Conservation (phyloP, 2,888 invertebrate genomes). For the Amphimallon solstitiale region DNA sequence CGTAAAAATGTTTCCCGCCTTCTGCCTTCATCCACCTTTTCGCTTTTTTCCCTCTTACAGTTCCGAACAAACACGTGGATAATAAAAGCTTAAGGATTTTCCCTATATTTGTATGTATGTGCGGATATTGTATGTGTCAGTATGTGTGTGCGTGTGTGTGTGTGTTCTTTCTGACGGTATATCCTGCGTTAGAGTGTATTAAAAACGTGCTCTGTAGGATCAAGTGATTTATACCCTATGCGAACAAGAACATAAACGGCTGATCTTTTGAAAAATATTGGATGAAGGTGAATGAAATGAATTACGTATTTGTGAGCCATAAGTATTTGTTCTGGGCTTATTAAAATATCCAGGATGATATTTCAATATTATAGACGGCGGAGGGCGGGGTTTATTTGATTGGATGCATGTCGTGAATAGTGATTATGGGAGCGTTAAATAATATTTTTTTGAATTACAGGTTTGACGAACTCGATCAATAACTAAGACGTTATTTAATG, state of each 20-base stretch:
- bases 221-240: constrained; percentile 31
- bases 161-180: constrained; percentile 12
- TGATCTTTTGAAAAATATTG: constrained; percentile 21
- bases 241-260: constrained; percentile 28
- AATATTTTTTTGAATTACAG: too few relatives aligned
- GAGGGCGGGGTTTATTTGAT: too few relatives aligned
- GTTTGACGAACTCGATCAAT: too few relatives aligned
- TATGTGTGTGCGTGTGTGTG: background rate
- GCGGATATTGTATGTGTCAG: too few relatives aligned
- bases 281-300: constrained; percentile 15
- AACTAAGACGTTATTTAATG: too few relatives aligned
- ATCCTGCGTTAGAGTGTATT: constrained; percentile 32
- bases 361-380: too few relatives aligned
- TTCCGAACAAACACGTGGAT: constrained; percentile 31
- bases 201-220: constrained; percentile 30
- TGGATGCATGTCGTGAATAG: too few relatives aligned
- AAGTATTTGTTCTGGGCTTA: background rate
- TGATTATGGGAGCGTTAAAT: too few relatives aligned
- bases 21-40: constrained; percentile 11
- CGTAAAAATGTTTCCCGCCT: constrained; percentile 14
- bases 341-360: background rate
- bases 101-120: background rate
- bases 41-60: background rate
- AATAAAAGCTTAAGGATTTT: constrained; percentile 32
- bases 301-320: constrained; percentile 6